phyloP scores from a whole-genome alignment of 2,888 invertebrate genomes.

The Arrhopalites spinosus region DNA sequence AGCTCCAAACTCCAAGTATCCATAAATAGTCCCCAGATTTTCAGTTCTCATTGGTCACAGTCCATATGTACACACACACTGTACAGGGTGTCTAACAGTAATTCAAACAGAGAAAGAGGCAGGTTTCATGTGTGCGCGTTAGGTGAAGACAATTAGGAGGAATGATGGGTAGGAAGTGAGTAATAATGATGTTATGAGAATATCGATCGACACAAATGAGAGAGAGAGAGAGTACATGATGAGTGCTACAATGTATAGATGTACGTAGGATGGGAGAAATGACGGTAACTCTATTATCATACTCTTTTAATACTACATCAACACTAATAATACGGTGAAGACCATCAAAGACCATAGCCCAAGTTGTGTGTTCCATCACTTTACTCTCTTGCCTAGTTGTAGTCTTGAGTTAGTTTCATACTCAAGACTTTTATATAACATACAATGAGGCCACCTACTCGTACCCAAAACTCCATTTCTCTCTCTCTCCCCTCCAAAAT shows the following conservation, averaged over 20 bases:
- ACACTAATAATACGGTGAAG: conserved; percentile 6
- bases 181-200: conserved; percentile 43
- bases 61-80: too few relatives aligned
- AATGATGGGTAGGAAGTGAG: conserved; percentile 40
- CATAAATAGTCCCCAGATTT: too few relatives aligned
- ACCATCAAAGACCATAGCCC: neutral
- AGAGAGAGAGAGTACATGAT: conserved; percentile 20
- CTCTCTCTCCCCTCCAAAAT: too few relatives aligned
- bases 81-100: too few relatives aligned
- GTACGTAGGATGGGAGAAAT: too few relatives aligned
- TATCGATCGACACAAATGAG: conserved; percentile 41
- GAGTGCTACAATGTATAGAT: neutral
- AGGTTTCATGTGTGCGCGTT: neutral
- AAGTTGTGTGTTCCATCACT: neutral
- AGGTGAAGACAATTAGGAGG: conserved; percentile 39
- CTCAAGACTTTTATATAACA: neutral
- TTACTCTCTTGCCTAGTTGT: too few relatives aligned
- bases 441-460: neutral
- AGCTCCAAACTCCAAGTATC: too few relatives aligned
- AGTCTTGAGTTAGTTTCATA: neutral
- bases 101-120: too few relatives aligned
- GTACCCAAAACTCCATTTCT: too few relatives aligned
- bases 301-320: conserved; percentile 29
- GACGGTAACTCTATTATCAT: conserved; percentile 33
- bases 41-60: too few relatives aligned